Evolutionary conservation across 2,113 vertebrate species (phyloP), one percentile per base, ranked within the genome.

Genomic region (Balaenoptera acutorostrata): DNA sequence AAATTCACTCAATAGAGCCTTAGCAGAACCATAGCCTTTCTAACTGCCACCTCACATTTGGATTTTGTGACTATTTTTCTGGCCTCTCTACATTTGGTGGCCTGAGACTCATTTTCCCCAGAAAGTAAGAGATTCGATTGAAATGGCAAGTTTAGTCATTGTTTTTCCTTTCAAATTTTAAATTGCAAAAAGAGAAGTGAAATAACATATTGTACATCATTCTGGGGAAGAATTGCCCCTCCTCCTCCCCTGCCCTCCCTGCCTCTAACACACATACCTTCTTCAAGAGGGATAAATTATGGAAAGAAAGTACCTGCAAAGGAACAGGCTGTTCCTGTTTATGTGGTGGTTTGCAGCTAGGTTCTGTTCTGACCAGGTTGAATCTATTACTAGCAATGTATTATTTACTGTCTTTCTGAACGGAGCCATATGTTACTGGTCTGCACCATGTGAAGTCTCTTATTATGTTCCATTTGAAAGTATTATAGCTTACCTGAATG

Each of bases 371-470:
- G 93, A 81, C 97, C 95, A 93, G 85, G 94, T 4, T 96, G 89
- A 97, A 93, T 87, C 61, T 55, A 94, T 96, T 97, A 66, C 80
- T 78, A 89, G 68, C 61, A 95, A 85, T 87, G 68, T 71, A 87
- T 82, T 96, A 94, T 97, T 96, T 97, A 82, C 75, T 93, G 5
- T 66, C 59, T 93, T 71, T 97, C 27, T 96, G 97, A 98, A 92
- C 3, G 18, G 41, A 98, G 81, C 94, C 95, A 85, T 97, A 96
- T 96, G 96, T 74, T 88, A 72, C 25, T 77, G 55, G 66, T 63
- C 63, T 90, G 46, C 23, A 74, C 86, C 68, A 39, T 23, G 68
- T 81, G 86, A 97, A 96, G 85, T 25, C 55, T 87, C 66, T 77
- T 77, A 77, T 86, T 96, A 93, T 88, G 23, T 64, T 97, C 64